These are phyloP conservation scores for Tyrophagus putrescentiae DNA, from an alignment of 1,140 invertebrate species.

Conservation along the genomic window DNA sequence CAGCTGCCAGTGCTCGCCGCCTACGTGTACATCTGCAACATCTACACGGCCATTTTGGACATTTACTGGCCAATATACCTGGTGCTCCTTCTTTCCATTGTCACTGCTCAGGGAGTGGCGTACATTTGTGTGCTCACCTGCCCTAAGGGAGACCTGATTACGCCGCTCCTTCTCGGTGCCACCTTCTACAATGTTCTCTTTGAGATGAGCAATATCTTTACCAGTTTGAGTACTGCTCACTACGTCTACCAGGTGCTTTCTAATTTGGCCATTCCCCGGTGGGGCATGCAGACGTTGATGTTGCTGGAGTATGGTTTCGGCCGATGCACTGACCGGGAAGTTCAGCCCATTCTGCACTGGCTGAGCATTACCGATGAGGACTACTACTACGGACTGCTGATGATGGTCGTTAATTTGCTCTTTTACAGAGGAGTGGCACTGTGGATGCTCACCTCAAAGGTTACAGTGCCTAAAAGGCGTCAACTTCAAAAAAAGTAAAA, in stretches of 20 bases:
- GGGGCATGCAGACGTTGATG: neutral
- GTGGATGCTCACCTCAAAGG: no score
- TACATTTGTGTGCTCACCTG: no score
- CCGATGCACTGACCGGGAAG: neutral
- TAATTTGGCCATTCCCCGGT: neutral
- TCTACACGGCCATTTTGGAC: conserved; percentile 27
- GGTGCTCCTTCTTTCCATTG: neutral
- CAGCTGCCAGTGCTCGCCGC: no score
- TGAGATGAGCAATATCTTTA: neutral
- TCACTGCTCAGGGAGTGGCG: no score
- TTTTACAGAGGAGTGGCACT: no score
- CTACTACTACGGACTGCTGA: neutral
- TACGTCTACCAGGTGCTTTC: neutral
- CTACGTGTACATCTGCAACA: no score
- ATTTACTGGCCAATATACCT: conserved; percentile 29
- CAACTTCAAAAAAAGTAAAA: no score
- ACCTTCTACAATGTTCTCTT: neutral
- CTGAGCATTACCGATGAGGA: neutral
- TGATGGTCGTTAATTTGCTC: neutral
- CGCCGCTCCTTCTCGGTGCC: no score
- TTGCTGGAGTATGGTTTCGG: conserved; percentile 14
- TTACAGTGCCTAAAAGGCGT: no score
- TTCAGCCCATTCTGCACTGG: neutral
- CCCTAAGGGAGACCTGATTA: no score
- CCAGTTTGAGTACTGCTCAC: neutral